Evolutionary conservation across 2,113 vertebrate species (phyloP), one percentile per base, ranked within the genome.

Genomic region (Pterocles burchelli): DNA sequence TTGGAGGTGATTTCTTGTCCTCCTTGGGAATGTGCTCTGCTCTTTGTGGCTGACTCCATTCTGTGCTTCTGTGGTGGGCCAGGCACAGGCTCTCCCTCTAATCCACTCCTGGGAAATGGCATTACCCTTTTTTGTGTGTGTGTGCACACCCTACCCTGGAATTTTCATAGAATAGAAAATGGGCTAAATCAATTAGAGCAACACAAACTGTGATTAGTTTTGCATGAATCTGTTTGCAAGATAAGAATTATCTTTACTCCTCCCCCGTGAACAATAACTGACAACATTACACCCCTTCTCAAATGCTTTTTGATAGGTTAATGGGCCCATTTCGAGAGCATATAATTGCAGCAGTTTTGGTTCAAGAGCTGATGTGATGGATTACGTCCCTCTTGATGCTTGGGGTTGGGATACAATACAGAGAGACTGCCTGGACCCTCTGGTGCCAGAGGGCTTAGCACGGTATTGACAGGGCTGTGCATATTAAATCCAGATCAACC

Each of bases 361-460:
- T 90, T 94, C 92, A 96, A 94, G 85, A 92, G 92, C 90, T 95
- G 95, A 92, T 94, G 86, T 94, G 95, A 96, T 97, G 88, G 93
- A 95, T 97, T 96, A 72, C 6, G 10, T 87, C 70, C 80, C 76
- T 96, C 86, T 85, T 84, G 92, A 61, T 96, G 73, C 90, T 93
- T 72, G 66, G 45, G 59, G 36, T 82, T 92, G 88, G 90, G 93
- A 95, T 85, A 70, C 88, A 96, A 89, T 89, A 61, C 92, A 90
- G 92, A 88, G 95, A 95, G 86, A 73, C 90, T 81, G 90, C 95
- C 92, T 65, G 96, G 96, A 96, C 96, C 96, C 76, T 93, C 96
- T 97, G 96, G 96, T 97, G 96, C 96, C 96, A 96, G 95, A 96
- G 93, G 88, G 96, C 96, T 97, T 97, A 97, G 88, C 96, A 89